Conservation (phyloP, 2,888 invertebrate species). For the Latrodectus elegans region DNA sequence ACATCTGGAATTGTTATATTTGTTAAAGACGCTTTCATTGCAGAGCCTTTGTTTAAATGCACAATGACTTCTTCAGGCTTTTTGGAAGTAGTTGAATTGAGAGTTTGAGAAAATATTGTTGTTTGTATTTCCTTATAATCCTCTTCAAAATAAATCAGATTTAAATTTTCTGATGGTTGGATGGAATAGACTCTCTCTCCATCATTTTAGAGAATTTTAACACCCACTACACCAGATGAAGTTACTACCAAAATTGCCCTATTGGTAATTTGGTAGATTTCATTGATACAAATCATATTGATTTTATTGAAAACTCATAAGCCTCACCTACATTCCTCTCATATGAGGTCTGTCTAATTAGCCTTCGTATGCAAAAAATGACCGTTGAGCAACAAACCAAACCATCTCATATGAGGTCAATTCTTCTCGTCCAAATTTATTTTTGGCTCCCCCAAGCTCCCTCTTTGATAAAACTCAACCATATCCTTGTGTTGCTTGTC, state of each 20-base stretch:
- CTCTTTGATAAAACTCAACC: no score
- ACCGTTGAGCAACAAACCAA: no score
- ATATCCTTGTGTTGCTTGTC: no score
- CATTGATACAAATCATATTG: constrained; percentile 1
- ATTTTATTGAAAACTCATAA: constrained; percentile 8
- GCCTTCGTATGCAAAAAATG: no score
- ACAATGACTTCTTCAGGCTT: not conserved
- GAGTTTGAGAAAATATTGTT: not conserved
- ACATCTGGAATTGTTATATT: constrained; percentile 17
- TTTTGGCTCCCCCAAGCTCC: constrained; percentile 2
- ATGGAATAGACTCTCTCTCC: constrained; percentile 3
- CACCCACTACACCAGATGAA: constrained; percentile 14
- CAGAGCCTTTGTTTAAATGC: not conserved
- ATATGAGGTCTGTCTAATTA: not conserved
- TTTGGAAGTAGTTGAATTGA: constrained; percentile 1
- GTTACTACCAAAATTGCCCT: not conserved
- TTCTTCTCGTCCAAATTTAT: constrained; percentile 11
- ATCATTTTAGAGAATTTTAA: constrained; percentile 11
- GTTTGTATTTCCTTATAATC: constrained; percentile 8
- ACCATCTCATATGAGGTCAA: not conserved
- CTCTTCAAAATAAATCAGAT: constrained; percentile 8
- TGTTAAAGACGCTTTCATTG: not conserved
- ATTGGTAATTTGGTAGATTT: constrained; percentile 10
- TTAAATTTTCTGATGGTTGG: not conserved
- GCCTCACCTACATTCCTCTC: constrained; percentile 14